Conservation (phyloP, 2,113 vertebrate genomes). For the Sinocyclocheilus anophthalmus region DNA sequence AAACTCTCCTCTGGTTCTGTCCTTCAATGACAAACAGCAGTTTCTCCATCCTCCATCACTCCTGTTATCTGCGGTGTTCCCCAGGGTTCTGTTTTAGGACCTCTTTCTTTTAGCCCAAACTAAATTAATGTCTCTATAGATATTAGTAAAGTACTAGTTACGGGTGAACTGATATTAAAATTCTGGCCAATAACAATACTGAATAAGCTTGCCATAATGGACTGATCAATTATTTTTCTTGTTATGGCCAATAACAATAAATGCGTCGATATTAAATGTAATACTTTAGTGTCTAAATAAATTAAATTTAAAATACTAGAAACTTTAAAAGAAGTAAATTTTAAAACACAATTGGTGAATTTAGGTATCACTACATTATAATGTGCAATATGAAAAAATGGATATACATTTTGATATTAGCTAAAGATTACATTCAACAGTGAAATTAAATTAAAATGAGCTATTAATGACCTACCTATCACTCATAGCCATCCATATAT, state of each 20-base stretch:
- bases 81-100: background rate
- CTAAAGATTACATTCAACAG: background rate
- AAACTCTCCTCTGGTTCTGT: background rate
- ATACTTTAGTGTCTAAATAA: background rate
- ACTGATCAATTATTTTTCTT: background rate
- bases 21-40: conserved; percentile 18
- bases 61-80: background rate
- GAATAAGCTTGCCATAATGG: no score
- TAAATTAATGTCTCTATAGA: background rate
- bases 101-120: background rate
- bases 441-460: background rate
- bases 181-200: background rate
- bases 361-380: background rate
- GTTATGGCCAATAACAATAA: no score
- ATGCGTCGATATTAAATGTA: background rate
- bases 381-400: background rate
- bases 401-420: background rate
- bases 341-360: no score
- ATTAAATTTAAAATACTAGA: background rate
- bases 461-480: no score
- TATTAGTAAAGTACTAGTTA: background rate
- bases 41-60: background rate
- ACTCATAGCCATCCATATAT: no score
- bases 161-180: background rate
- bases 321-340: background rate